These are phyloP conservation scores for Erythrocercus mccallii DNA, from an alignment of 2,113 vertebrate genomes.

Conservation along the genomic window DNA sequence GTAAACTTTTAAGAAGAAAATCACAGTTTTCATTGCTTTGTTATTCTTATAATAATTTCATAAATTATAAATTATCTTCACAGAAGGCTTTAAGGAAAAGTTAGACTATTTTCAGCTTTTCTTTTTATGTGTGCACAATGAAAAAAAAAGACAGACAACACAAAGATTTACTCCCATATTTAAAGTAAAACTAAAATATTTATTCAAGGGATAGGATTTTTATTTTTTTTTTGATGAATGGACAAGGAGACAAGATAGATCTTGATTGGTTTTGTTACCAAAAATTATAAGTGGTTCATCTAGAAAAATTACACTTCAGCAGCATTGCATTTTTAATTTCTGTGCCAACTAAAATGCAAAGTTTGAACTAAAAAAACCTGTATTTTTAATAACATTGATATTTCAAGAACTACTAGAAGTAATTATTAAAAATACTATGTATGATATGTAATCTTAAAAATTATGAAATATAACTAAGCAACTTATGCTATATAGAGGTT, in stretches of 20 bases:
- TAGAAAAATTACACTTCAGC: background rate
- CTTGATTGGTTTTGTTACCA: background rate
- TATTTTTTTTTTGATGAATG: background rate
- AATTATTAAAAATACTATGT: background rate
- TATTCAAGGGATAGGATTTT: background rate
- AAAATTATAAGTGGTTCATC: background rate
- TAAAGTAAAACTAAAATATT: background rate
- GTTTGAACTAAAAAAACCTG: background rate
- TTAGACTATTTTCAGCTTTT: background rate
- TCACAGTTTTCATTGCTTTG: background rate
- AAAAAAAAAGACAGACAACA: background rate
- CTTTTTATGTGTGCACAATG: background rate
- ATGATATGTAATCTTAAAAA: background rate
- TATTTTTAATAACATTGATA: background rate
- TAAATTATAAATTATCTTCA: background rate
- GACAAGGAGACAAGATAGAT: background rate
- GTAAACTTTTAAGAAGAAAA: background rate
- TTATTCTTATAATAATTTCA: background rate
- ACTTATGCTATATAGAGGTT: background rate
- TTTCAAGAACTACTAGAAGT: background rate
- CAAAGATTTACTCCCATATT: background rate
- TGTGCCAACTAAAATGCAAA: background rate
- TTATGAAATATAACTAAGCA: background rate
- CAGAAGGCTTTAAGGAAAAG: background rate
- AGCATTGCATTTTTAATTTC: background rate